Conservation (phyloP, 2,113 vertebrate genomes). For the Polyodon spathula region DNA sequence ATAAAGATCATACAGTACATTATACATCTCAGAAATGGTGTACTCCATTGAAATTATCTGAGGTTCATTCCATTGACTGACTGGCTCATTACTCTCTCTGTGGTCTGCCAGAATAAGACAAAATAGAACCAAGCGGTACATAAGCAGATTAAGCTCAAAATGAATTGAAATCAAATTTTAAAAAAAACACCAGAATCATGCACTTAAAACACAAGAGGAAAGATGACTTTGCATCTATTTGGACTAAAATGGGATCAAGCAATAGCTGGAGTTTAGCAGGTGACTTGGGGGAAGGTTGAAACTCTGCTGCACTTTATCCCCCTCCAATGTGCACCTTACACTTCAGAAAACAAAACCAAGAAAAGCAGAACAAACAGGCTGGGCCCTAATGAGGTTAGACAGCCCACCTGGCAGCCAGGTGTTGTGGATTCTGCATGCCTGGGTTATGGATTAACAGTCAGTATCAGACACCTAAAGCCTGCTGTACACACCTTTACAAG, state of each 20-base stretch:
- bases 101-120: too few relatives aligned
- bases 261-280: conserved; percentile 8
- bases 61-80: too few relatives aligned
- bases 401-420: conserved; percentile 44
- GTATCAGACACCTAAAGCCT: conserved; percentile 21
- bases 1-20: too few relatives aligned
- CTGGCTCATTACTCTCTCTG: too few relatives aligned
- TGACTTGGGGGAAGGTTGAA: background rate
- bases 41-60: too few relatives aligned
- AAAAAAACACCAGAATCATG: background rate
- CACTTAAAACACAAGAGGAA: background rate
- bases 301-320: background rate
- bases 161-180: background rate
- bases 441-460: conserved; percentile 42
- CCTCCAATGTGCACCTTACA: conserved; percentile 12
- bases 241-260: background rate
- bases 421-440: conserved; percentile 27
- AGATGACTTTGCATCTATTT: background rate
- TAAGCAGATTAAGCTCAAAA: too few relatives aligned
- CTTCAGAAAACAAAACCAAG: conserved; percentile 12
- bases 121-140: too few relatives aligned
- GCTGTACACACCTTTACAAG: conserved; percentile 26
- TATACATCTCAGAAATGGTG: too few relatives aligned
- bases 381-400: conserved; percentile 26
- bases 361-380: conserved; percentile 4